These are phyloP conservation scores for Pantelozetes paolii DNA, from an alignment of 2,888 invertebrate species.

Conservation along the genomic window DNA sequence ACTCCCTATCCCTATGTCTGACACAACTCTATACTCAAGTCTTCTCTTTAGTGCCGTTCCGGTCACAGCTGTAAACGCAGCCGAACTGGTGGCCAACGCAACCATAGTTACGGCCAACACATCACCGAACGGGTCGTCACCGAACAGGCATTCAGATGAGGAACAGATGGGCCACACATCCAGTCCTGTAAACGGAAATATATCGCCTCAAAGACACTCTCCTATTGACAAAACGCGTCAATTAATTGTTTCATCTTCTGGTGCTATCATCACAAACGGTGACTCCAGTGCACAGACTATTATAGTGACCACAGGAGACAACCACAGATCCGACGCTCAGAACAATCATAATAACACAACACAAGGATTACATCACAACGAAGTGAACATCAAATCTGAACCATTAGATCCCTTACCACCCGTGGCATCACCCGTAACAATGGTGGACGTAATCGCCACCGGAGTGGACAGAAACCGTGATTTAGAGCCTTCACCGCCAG, in stretches of 20 bases:
- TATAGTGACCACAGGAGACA: slow-evolving; percentile 31
- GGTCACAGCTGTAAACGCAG: slow-evolving; percentile 37
- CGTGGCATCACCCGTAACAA: slow-evolving; percentile 42
- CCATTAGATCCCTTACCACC: slow-evolving; percentile 44
- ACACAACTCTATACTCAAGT: no score
- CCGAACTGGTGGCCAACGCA: slow-evolving; percentile 33
- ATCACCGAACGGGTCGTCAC: slow-evolving; percentile 23
- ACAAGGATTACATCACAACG: slow-evolving; percentile 39
- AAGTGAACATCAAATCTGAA: slow-evolving; percentile 42
- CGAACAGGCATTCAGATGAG: slow-evolving; percentile 36
- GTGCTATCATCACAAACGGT: slow-evolving; percentile 30
- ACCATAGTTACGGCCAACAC: slow-evolving; percentile 38
- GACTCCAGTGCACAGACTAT: slow-evolving; percentile 34
- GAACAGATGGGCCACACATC: slow-evolving; percentile 15
- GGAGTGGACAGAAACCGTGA: slow-evolving; percentile 40
- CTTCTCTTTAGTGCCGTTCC: slow-evolving; percentile 34
- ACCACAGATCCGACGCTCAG: not conserved
- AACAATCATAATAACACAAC: slow-evolving; percentile 12
- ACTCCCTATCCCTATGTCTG: not conserved
- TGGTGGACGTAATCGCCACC: slow-evolving; percentile 41
- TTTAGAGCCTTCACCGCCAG: slow-evolving; percentile 43
- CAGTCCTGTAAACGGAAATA: slow-evolving; percentile 37
- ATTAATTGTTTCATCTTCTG: slow-evolving; percentile 37
- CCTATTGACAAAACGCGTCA: slow-evolving; percentile 25
- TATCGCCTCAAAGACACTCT: slow-evolving; percentile 30